These are phyloP conservation scores for Papilio xuthus DNA, from an alignment of 1,140 invertebrate genomes.

Conservation along the genomic window DNA sequence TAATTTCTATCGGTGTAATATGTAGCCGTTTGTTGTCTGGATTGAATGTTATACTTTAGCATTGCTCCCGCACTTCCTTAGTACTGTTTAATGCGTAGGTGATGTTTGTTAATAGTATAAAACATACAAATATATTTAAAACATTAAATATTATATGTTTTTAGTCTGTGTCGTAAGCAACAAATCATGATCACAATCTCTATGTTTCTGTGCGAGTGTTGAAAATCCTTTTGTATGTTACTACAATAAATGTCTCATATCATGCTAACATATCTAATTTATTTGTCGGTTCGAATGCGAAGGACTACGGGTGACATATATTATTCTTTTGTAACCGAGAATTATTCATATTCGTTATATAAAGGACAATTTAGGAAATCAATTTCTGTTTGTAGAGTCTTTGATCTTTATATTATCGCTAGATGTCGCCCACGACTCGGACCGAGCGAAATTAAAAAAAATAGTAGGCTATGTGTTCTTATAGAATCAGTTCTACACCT, in stretches of 20 bases:
- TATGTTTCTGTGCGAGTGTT: constrained; percentile 19
- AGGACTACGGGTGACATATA: constrained; percentile 18
- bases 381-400: not conserved
- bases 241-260: constrained; percentile 33
- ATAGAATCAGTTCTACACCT: too few relatives aligned
- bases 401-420: too few relatives aligned
- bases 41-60: not conserved
- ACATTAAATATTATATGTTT: not conserved
- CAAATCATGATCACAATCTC: constrained; percentile 27
- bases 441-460: too few relatives aligned
- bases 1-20: not conserved
- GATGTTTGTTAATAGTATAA: not conserved
- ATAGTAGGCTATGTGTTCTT: too few relatives aligned
- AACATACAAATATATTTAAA: constrained; percentile 14
- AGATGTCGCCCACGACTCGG: too few relatives aligned
- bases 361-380: not conserved
- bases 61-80: not conserved
- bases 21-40: not conserved
- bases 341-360: not conserved
- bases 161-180: too few relatives aligned
- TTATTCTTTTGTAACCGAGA: not conserved
- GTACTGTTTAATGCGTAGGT: not conserved
- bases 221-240: constrained; percentile 17
- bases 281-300: constrained; percentile 31
- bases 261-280: constrained; percentile 32